Evolutionary conservation across 2,888 invertebrate species (phyloP).

Genomic region (Kuschelorhynchus macadamiae): DNA sequence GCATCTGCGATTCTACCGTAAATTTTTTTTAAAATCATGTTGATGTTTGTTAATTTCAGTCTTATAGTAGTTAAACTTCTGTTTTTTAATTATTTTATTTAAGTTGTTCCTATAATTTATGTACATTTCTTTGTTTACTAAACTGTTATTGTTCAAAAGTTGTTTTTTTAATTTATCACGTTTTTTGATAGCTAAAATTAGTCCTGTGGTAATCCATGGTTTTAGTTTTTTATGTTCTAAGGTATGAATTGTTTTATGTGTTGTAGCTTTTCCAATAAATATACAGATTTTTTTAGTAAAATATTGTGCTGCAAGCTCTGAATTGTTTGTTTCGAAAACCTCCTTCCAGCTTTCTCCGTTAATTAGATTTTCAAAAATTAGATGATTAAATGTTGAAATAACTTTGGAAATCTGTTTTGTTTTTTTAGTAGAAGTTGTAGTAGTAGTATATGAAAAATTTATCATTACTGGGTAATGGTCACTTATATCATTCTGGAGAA

Average conservation of each 20-base stretch:
- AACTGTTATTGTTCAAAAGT: neutral
- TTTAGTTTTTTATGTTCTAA: constrained; percentile 5
- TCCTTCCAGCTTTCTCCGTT: neutral
- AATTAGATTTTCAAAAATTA: neutral
- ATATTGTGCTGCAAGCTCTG: neutral
- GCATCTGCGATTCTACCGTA: neutral
- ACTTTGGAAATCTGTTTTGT: no score
- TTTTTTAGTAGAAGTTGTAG: neutral
- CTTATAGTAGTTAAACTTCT: constrained; percentile 3
- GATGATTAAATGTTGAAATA: no score
- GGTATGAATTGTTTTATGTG: neutral
- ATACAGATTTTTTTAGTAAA: neutral
- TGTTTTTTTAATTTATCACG: neutral
- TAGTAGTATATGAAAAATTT: no score
- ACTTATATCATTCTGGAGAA: neutral
- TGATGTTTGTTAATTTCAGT: neutral
- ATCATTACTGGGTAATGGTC: constrained; percentile 8
- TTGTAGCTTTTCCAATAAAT: neutral
- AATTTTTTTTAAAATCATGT: constrained; percentile 9
- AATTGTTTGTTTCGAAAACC: neutral
- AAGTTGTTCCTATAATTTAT: neutral
- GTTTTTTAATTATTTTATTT: constrained; percentile 4
- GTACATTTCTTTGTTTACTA: neutral
- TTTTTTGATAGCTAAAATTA: constrained; percentile 2
- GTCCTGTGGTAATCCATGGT: no score